Base-by-base conservation (phyloP, 2,797 vertebrate species). In the Lagodon rhomboides region DNA sequence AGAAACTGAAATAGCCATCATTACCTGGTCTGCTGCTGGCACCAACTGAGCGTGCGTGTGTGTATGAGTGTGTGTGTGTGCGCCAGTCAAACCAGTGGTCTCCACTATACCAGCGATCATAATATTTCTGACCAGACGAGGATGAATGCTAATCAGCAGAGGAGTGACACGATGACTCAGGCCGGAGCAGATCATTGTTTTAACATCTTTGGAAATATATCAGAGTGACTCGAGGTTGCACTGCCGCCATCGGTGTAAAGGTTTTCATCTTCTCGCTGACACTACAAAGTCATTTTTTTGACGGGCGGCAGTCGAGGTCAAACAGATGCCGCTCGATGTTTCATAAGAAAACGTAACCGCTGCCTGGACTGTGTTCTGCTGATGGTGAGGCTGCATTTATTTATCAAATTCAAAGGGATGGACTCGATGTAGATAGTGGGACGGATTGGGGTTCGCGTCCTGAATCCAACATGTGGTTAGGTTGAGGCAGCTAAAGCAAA, bases 1-100 rank as follows among this genome's bases (percentile, higher is more conserved):
- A 79, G 75, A 71, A 78, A 54, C 81, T 81, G 66, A 91, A 92
- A 92, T 87, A 86, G 86, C 89, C 85, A 63, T 87, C 87, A 91
- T 92, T 90, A 91, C 88, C 89, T 87, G 86, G 59, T 78, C 79
- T 76, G 69, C 82, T 81, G 80, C 83, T 85, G 82, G 80, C 69
- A 47, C 89, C 86, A 58, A 61, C 78, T n/a, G 68, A 50, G 58
- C 62, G 61, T 46, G 23, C 63, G 46, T 46, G 65, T 53, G 2
- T 56, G 49, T 56, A 51, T 67, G 61, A 38, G 23, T 68, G 46
- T 38, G 65, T 47, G 2, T 51, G 49, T 43, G 46, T 61, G 51
- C 27, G 61, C 12, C 58, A 71, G 67, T 79, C 68, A 72, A 81
- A 77, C 51, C 59, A 68, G 41, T 70, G 53, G 60, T 68, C 59